Evolutionary conservation across 2,797 vertebrate species (phyloP), one percentile per base, ranked within the genome.

Genomic region (Pogoniulus pusillus): DNA sequence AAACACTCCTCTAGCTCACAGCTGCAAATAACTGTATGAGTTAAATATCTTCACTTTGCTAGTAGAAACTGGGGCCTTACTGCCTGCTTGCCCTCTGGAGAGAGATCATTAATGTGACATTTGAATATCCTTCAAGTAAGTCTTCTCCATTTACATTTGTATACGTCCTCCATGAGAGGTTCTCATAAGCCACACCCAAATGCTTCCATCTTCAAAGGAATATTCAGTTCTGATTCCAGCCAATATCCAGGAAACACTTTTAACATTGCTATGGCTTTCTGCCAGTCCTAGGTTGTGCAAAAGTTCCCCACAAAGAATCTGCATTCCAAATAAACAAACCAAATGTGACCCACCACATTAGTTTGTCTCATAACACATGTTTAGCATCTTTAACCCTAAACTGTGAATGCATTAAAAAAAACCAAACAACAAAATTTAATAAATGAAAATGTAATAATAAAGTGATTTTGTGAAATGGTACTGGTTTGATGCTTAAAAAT

Each of bases 41-140:
- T 64, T 91, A 69, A 82, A 18, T 91, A 62, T 35, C 18, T 80
- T 39, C 34, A 17, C 24, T 87, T 72, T 81, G 12, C 53, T 81
- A 27, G 32, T 55, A 65, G 34, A 82, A 69, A 6, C 4, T 80
- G 29, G 12, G 23, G 11, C 20, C 27, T 79, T 74, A 39, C n/a
- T 65, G 45, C 24, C 19, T 85, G 17, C 20, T 62, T 64, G 4
- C 7, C 6, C 20, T 78, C 75, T 55, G 70, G 10, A 58, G 16
- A 78, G 22, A 78, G 81, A 75, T 66, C 19, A 66, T 30, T 63
- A 66, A 35, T 54, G 20, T 59, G 30, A 16, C 77, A 14, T 82
- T 37, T 83, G 82, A 34, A 35, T 76, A 63, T 24, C 18, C 20
- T 83, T 43, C 64, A 59, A 63, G 30, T 49, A 54, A 16, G 68